Base-by-base conservation (phyloP, 2,797 vertebrate species). In the Notolabrus celidotus region DNA sequence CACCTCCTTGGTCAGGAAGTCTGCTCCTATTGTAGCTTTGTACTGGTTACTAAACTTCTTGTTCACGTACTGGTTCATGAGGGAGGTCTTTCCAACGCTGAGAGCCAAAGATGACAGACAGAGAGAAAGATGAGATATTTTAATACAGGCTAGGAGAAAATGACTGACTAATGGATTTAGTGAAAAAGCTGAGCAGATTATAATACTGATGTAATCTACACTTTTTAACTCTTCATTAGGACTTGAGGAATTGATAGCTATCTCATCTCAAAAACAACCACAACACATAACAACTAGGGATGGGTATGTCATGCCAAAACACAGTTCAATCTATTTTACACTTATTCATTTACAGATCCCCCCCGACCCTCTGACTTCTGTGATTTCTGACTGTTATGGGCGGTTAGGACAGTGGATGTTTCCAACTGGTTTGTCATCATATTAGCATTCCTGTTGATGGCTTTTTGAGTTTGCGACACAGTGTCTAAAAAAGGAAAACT, bases 11-110 rank as follows among this genome's bases (percentile, higher is more conserved):
- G 96, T 97, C 82, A 97, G 92, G 79, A 97, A 97, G 89, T 96
- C 96, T 50, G 96, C 96, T 0, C 96, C 96, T 93, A 97, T 97
- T 88, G 96, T 97, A 12, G 96, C 96, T 93, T 97, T 97, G 90
- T 97, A 97, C 84, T 97, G 96, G 87, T 97, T 97, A 88, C 96
- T 97, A 87, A 97, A 97, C 90, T 97, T 97, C 93, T 96, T 97
- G 86, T 97, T 97, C 86, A 96, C 96, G 86, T 97, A 97, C 89
- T 97, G 96, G 93, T 97, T 97, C 96, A 97, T 97, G 20, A 97
- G 93, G 0, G 96, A 97, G 51, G 96, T 97, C 88, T 97, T 97
- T 23, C 96, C 96, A 43, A 97, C 96, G 50, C 96, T 97, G 86
- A 45, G 45, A 51, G 23, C 0, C 67, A 36, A 70, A 61, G 3